Evolutionary conservation across 2,797 vertebrate species (phyloP).

Genomic region (Hemibagrus guttatus): DNA sequence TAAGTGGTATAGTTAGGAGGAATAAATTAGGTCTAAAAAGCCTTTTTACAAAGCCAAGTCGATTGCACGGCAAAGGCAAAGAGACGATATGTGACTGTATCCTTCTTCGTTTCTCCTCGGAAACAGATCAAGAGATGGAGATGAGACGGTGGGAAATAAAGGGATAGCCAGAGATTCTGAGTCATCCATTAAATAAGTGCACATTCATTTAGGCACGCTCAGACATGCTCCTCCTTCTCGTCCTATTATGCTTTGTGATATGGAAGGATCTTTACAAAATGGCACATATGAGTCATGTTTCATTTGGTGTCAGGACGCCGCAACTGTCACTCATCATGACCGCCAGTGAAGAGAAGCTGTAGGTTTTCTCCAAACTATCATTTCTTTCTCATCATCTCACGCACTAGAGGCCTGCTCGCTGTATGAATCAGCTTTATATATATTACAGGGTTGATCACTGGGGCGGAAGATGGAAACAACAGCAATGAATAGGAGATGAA

Average conservation of each 20-base stretch:
- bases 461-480: neutral
- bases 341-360: constrained; percentile 35
- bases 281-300: constrained; percentile 42
- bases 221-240: neutral
- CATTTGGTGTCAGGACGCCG: constrained; percentile 8
- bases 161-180: neutral
- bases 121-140: constrained; percentile 14
- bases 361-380: neutral
- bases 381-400: neutral
- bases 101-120: constrained; percentile 54
- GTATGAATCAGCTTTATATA: neutral
- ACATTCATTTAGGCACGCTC: constrained; percentile 21
- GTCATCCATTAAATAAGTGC: constrained; percentile 16
- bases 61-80: constrained; percentile 56
- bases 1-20: constrained; percentile 63
- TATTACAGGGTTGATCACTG: neutral
- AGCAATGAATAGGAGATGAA: neutral
- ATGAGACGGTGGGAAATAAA: neutral
- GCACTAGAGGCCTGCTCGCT: neutral
- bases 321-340: constrained; percentile 34
- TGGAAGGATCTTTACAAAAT: constrained; percentile 39
- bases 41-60: constrained; percentile 38
- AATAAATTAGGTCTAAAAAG: constrained; percentile 63
- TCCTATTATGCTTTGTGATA: neutral
- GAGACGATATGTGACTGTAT: constrained; percentile 53